Conservation (phyloP, 1,140 invertebrate species). For the Micrasema minimum region DNA sequence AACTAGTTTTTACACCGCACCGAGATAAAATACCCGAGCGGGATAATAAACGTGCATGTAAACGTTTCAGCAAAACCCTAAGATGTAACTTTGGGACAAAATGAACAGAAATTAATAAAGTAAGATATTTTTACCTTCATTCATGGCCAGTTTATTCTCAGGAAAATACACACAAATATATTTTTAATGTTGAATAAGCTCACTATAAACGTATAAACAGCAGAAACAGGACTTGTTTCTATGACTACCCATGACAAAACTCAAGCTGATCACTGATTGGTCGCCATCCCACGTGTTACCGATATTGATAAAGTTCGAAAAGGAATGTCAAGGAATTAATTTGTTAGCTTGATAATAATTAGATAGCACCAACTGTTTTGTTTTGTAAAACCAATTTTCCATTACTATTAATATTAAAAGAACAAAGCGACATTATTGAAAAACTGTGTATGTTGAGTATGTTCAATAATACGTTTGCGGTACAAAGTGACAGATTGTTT, state of each 20-base stretch:
- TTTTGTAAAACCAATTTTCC: too few relatives aligned
- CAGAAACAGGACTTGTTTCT: slow-evolving; percentile 37
- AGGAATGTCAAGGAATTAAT: background rate
- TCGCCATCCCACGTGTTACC: slow-evolving; percentile 36
- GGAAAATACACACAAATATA: background rate
- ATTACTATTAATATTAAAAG: too few relatives aligned
- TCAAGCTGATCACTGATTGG: slow-evolving; percentile 36
- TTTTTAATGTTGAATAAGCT: slow-evolving; percentile 27
- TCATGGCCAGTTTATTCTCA: slow-evolving; percentile 28
- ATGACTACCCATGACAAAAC: slow-evolving; percentile 47
- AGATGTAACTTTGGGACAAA: background rate
- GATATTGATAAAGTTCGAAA: slow-evolving; percentile 20
- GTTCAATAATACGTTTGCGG: too few relatives aligned
- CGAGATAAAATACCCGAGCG: slow-evolving; percentile 1
- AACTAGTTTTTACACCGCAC: slow-evolving; percentile 35
- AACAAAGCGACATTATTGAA: too few relatives aligned
- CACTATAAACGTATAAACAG: slow-evolving; percentile 20
- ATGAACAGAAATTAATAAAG: background rate
- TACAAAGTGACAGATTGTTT: too few relatives aligned
- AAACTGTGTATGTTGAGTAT: too few relatives aligned
- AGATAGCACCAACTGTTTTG: too few relatives aligned
- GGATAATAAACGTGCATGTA: background rate
- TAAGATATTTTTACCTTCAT: slow-evolving; percentile 36
- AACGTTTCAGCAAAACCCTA: background rate
- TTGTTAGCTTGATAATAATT: too few relatives aligned